phyloP scores from a whole-genome alignment of 2,888 invertebrate species.

The Orthonychiurus folsomi region DNA sequence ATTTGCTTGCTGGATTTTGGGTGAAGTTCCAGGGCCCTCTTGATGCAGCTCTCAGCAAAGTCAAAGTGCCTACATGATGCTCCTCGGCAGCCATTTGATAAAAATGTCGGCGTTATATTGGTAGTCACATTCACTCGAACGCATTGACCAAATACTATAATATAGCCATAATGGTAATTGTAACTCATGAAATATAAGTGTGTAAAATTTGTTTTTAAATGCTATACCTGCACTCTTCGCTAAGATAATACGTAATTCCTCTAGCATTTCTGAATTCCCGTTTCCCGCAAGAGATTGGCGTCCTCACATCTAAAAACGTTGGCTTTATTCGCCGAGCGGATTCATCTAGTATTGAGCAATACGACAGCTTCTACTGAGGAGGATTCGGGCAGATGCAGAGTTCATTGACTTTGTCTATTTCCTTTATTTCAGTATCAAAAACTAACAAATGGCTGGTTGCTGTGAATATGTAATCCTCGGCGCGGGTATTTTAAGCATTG shows the following conservation, averaged over 20 bases:
- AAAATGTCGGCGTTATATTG: too few species aligned
- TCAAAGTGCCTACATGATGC: constrained; percentile 17
- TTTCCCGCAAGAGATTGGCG: constrained; percentile 3
- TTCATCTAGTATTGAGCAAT: constrained; percentile 17
- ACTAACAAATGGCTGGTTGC: not conserved
- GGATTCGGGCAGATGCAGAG: constrained; percentile 16
- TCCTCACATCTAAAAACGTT: constrained; percentile 5
- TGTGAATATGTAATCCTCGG: not conserved
- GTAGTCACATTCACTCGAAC: constrained; percentile 17
- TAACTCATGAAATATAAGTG: too few species aligned
- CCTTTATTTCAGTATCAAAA: constrained; percentile 15
- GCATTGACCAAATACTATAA: constrained; percentile 13
- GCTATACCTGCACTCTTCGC: too few species aligned
- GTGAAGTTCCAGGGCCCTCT: constrained; percentile 17
- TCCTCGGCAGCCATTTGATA: too few species aligned
- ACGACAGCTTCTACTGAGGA: constrained; percentile 18
- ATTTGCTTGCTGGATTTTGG: constrained; percentile 30
- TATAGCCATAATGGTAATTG: not conserved
- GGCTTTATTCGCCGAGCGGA: not conserved
- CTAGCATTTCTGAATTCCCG: constrained; percentile 10
- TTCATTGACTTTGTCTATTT: constrained; percentile 14
- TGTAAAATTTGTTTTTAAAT: too few species aligned
- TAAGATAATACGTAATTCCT: constrained; percentile 12
- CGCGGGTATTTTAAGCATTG: constrained; percentile 11
- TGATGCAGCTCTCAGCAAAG: constrained; percentile 18